Base-by-base conservation (phyloP, 2,888 invertebrate genomes). In the Rugalucina vietnamica region DNA sequence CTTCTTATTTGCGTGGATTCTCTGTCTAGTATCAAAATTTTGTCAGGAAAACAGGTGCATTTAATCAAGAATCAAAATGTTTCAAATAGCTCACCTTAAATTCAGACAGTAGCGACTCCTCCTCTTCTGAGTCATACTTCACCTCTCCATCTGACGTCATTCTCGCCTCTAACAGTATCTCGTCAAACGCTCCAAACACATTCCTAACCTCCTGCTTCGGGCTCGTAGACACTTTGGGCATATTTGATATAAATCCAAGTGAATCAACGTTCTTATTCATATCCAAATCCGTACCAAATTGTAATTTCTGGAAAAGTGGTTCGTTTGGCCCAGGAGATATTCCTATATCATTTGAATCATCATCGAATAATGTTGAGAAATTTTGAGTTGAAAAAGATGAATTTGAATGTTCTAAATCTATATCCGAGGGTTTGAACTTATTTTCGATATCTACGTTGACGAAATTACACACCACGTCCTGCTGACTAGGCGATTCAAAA, bases 171-270 rank as follows among this genome's bases (percentile, higher is more conserved):
- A 34, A 78, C 50, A 87, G 78, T 24, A 87, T 87, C 76, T 87
- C 85, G 36, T 78, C 85, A 73, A 87, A 87, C 39, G 87, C 81
- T 21, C 87, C 87, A 49, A 87, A 87, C 43, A 87, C 87, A 70
- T 87, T 87, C 32, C 84, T n/a, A 2, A 43, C 72, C 21, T 39
- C 49, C 72, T 72, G 43, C 37, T 72, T 72, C 3, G 39, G 72
- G 29, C 49, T 49, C 18, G 43, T 39, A 10, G 43, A 49, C 39
- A 49, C 39, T 43, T 49, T 43, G 1, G 43, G 72, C 1, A 39
- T n/a, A 72, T 72, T 72, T 4, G 72, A 43, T n/a, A 49, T 12
- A 72, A 43, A 72, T 72, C 72, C 72, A 1, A 65, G 14, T 3
- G 65, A 34, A 65, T 65, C 34, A 34, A 21, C 65, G 34, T 65